These are phyloP conservation scores for Sitobion miscanthi DNA, from an alignment of 1,140 invertebrate species.

Conservation along the genomic window DNA sequence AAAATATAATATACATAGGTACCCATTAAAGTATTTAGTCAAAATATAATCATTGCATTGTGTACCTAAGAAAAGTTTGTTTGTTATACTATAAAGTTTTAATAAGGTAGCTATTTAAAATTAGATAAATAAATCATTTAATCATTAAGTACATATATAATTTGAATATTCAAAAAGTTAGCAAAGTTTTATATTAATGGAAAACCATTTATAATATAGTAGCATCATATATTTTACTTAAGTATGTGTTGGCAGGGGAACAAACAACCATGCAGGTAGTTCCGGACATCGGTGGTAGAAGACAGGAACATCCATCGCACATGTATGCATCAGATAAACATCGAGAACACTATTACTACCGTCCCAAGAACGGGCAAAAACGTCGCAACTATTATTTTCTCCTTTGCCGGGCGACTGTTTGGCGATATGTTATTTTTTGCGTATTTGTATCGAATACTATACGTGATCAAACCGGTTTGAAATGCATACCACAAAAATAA, in stretches of 20 bases:
- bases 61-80: not conserved
- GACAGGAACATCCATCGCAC: not conserved
- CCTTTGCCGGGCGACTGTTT: not conserved
- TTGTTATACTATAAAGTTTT: not conserved
- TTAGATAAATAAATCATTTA: not conserved
- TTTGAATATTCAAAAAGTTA: not conserved
- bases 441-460: conserved; percentile 34
- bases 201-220: not conserved
- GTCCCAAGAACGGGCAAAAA: not conserved
- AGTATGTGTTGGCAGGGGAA: not conserved
- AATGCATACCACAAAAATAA: conserved; percentile 39
- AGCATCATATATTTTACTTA: not conserved
- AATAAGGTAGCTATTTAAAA: not conserved
- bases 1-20: not conserved
- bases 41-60: not conserved
- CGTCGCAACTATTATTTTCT: conserved; percentile 19
- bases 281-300: not conserved
- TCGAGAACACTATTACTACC: conserved; percentile 13
- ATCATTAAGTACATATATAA: not conserved
- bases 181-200: not conserved
- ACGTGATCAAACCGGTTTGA: conserved; percentile 35
- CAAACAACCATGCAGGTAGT: not conserved
- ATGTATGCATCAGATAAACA: not conserved
- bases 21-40: not conserved
- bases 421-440: conserved; percentile 31